Evolutionary conservation across 2,888 invertebrate species (phyloP).

Genomic region (Caenorhabditis sp.): DNA sequence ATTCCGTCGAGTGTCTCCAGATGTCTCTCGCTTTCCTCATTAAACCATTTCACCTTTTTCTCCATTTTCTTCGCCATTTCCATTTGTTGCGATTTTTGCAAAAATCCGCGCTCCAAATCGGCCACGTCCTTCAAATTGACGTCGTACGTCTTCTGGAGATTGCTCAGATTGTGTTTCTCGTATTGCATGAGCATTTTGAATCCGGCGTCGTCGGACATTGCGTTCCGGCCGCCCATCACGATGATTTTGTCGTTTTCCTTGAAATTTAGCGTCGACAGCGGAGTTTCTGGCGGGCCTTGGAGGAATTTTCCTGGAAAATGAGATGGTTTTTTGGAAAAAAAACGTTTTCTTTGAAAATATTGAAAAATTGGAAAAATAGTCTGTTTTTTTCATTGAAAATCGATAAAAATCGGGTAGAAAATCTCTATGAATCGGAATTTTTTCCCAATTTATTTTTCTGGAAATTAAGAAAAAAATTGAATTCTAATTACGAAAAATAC

Average conservation of each 20-base stretch:
- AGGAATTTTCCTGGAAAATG: constrained; percentile 72
- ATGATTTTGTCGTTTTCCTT: constrained; percentile 78
- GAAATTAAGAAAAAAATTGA: no score
- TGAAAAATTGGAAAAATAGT: no score
- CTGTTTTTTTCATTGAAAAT: no score
- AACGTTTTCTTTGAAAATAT: no score
- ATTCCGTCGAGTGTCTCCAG: constrained; percentile 79
- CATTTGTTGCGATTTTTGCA: constrained; percentile 71
- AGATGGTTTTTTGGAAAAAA: neutral
- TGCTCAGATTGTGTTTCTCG: constrained; percentile 76
- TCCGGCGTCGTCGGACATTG: constrained; percentile 72
- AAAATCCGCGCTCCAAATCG: constrained; percentile 77
- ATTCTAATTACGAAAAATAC: no score
- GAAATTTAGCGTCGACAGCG: constrained; percentile 70
- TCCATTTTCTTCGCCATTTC: constrained; percentile 78
- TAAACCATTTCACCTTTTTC: constrained; percentile 75
- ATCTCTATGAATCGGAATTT: no score
- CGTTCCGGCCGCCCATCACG: constrained; percentile 76
- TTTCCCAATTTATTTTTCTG: no score
- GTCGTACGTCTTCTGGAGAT: constrained; percentile 72
- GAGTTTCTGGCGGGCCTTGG: constrained; percentile 57
- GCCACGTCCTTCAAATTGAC: constrained; percentile 72
- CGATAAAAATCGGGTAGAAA: no score
- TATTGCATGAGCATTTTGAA: constrained; percentile 73
- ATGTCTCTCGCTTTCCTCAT: constrained; percentile 74